Base-by-base conservation (phyloP, 2,888 invertebrate species). In the Habroteleia sp. region DNA sequence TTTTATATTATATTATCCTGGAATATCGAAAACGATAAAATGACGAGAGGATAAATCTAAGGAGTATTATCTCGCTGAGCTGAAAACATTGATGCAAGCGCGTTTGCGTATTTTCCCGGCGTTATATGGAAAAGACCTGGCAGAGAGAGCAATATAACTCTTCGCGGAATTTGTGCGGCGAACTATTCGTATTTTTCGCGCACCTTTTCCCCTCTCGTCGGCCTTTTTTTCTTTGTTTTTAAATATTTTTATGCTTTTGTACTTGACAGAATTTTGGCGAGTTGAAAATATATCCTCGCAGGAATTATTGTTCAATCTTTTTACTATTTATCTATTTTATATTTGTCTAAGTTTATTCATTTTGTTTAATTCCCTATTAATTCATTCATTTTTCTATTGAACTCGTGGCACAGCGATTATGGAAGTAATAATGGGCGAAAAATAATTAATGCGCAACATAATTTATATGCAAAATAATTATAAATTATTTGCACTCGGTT, bases 81-180 rank as follows among this genome's bases (percentile, higher is more conserved):
- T 60, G 60, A 39, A 62, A 65, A 73, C 48, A 48, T 73, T 56
- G 66, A 66, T 66, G 58, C 44, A 48, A 63, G 48, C 63, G 63
- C 50, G 42, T 58, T 27, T 58, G 16, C 56, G 72, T 63, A 50
- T 65, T 58, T 58, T 42, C 35, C 16, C 58, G 29, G 44, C 50
- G 58, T 42, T 66, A 54, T 60, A 60, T 66, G 58, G 31, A 50
- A 60, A 66, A 52, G 60, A 60, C 52, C 60, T 72, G 63, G 62
- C 46, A 63, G 50, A 46, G 71, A 62, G 48, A 37, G 37, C 48
- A 20, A 29, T 54, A 56, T 56, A 72, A 63, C 63, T 46, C 50
- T 72, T 63, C 25, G 63, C 41, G 42, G 23, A 50, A 54, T 63
- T 72, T 48, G 71, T 56, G 56, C 39, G 63, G 37, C 42, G 50